A percentile compares a stretch with the other conserved stretches of the same genome.
phyloP scores from a whole-genome alignment of 1,140 invertebrate species.

The Lepidurus packardi region DNA sequence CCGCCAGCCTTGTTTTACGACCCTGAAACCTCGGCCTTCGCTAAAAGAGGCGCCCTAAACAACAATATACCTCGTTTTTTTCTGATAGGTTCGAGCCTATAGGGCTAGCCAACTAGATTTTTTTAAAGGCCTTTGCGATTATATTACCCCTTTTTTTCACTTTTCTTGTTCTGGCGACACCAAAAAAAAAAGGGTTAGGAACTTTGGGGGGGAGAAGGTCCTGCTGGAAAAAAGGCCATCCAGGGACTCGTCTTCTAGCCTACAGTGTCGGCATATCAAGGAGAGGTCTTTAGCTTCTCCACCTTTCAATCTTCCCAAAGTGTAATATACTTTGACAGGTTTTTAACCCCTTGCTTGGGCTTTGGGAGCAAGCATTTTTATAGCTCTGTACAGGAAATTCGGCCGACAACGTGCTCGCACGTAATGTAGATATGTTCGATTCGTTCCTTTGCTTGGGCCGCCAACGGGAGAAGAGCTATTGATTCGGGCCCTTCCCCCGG shows the following conservation, averaged over 20 bases:
- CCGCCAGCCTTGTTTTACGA: constrained; percentile 9
- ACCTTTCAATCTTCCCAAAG: neutral
- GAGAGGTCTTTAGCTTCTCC: neutral
- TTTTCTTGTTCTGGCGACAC: neutral
- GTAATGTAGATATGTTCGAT: neutral
- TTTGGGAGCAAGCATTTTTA: neutral
- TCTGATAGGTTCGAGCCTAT: constrained; percentile 1
- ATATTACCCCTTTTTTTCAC: neutral
- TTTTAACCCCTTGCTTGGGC: constrained; percentile 1
- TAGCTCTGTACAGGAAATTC: neutral
- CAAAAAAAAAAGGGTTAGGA: neutral
- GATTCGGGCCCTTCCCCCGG: neutral
- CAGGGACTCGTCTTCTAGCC: neutral
- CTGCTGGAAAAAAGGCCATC: neutral
- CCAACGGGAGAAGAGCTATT: neutral
- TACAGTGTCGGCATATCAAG: constrained; percentile 12
- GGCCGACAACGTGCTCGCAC: neutral
- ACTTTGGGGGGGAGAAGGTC: neutral
- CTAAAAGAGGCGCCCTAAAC: neutral
- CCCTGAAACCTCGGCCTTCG: neutral
- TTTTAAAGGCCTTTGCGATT: neutral
- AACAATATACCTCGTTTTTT: neutral
- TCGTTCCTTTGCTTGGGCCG: neutral
- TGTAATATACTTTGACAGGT: neutral
- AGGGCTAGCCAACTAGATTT: neutral